These are phyloP conservation scores for Aplodontia rufa DNA, from an alignment of 2,113 vertebrate genomes.

Conservation along the genomic window DNA sequence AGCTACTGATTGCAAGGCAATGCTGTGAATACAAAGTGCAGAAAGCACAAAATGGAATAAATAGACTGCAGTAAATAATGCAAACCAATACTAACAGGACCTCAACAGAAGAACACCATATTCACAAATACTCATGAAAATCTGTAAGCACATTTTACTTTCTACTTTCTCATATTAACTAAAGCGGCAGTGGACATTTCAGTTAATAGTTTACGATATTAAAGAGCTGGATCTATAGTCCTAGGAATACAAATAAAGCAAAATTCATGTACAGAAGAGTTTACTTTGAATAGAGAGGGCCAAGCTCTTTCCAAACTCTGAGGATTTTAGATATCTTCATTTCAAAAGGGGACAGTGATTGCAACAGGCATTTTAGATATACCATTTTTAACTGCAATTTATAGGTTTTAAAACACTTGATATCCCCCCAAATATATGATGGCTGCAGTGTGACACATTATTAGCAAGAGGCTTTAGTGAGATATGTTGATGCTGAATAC, in stretches of 20 bases:
- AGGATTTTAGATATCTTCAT: not conserved
- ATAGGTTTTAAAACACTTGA: not conserved
- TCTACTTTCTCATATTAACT: not conserved
- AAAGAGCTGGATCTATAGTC: not conserved
- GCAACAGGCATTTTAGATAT: constrained; percentile 9
- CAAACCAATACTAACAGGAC: not conserved
- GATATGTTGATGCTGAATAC: not conserved
- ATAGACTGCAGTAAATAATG: not conserved
- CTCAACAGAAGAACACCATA: not conserved
- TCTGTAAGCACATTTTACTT: not conserved
- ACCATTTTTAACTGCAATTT: not conserved
- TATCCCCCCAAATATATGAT: not conserved
- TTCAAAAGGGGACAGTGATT: not conserved
- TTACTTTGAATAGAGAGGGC: not conserved
- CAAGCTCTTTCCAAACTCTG: not conserved
- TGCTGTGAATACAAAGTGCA: not conserved
- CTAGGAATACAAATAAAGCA: not conserved
- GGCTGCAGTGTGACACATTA: not conserved
- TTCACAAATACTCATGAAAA: not conserved
- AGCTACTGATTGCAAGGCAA: not conserved
- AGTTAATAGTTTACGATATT: not conserved
- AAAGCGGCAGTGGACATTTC: not conserved
- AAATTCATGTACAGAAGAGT: not conserved
- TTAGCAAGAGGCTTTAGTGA: not conserved
- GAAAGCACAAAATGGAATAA: not conserved